These are phyloP conservation scores for Hestina assimilis DNA, from an alignment of 1,140 invertebrate genomes.

Conservation along the genomic window DNA sequence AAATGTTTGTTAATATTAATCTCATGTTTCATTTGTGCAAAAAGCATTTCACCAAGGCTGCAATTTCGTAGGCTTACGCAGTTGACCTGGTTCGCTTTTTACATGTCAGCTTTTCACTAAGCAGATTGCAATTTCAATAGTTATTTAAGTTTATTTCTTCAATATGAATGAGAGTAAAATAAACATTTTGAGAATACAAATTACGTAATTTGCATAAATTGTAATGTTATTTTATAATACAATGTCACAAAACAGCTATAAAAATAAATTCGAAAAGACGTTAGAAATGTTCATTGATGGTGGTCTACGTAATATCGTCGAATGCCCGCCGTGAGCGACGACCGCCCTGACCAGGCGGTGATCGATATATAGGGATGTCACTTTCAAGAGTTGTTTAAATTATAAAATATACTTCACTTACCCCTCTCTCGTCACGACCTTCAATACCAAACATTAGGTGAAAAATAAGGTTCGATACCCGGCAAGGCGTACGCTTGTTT, in stretches of 20 bases:
- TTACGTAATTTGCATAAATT: too few species aligned
- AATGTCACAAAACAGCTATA: too few species aligned
- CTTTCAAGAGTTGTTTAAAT: not conserved
- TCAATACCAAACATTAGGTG: too few species aligned
- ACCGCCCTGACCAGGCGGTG: not conserved
- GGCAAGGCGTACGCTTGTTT: too few species aligned
- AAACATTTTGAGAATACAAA: not conserved
- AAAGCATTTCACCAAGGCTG: not conserved
- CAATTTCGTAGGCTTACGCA: conserved; percentile 1
- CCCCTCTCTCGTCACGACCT: too few species aligned
- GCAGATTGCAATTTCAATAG: not conserved
- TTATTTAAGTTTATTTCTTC: not conserved
- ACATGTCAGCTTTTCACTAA: not conserved
- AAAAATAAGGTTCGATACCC: too few species aligned
- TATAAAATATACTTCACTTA: too few species aligned
- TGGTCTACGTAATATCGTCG: not conserved
- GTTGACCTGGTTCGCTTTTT: conserved; percentile 1
- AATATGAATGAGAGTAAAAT: not conserved
- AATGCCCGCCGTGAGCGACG: not conserved
- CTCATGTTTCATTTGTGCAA: not conserved
- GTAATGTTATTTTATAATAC: too few species aligned
- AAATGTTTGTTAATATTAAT: not conserved
- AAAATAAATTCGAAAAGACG: not conserved
- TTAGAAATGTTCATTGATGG: not conserved
- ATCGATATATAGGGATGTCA: not conserved